phyloP scores from a whole-genome alignment of 2,113 vertebrate genomes.

The Diadophis punctatus region DNA sequence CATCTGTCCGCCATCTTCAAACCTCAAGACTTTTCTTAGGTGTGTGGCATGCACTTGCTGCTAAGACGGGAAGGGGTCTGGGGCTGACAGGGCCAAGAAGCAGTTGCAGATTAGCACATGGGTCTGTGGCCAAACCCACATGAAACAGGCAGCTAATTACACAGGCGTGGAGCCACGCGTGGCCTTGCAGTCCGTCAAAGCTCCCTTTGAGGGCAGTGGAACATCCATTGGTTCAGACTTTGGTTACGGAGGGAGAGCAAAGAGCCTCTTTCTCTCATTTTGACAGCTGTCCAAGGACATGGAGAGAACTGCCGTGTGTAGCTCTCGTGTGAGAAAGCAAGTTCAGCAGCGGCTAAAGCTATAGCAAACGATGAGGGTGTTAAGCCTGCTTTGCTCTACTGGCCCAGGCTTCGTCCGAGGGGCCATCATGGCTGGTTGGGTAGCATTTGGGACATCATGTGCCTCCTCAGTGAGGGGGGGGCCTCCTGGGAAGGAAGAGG shows the following conservation, averaged over 20 bases:
- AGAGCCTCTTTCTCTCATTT: background rate
- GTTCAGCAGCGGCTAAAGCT: background rate
- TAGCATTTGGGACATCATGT: background rate
- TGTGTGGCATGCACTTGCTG: background rate
- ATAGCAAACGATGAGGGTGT: background rate
- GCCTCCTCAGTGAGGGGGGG: too few species aligned
- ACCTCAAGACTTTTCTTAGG: background rate
- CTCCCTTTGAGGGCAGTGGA: background rate
- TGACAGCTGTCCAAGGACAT: background rate
- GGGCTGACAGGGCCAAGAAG: background rate
- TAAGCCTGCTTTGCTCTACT: background rate
- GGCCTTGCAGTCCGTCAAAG: background rate
- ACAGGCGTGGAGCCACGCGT: fast-evolving
- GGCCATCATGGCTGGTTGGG: background rate
- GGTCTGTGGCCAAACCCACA: background rate
- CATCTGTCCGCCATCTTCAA: background rate
- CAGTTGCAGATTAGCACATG: background rate
- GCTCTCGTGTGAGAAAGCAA: background rate
- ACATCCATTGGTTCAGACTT: background rate
- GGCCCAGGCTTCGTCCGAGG: background rate
- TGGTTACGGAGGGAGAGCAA: background rate
- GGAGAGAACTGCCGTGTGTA: background rate
- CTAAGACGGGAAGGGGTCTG: background rate
- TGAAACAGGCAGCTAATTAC: background rate
- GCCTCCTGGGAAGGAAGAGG: background rate